Evolutionary conservation across 2,888 invertebrate species (phyloP).

Genomic region (Bombyx huttoni): DNA sequence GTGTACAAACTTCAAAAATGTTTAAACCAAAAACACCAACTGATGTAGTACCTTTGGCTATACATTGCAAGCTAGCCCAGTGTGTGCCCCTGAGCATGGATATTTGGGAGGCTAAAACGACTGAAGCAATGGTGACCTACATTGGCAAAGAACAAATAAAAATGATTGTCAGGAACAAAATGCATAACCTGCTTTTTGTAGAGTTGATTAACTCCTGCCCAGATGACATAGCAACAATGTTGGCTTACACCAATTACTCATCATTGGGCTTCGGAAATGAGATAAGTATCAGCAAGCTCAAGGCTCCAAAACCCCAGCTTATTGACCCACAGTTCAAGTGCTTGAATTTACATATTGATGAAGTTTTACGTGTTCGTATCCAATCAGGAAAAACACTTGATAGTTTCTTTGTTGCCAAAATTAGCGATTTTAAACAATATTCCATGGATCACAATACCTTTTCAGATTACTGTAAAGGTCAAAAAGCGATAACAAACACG

Average conservation of each 20-base stretch:
- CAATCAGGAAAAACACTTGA: neutral
- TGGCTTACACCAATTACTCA: neutral
- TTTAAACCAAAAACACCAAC: neutral
- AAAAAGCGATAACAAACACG: neutral
- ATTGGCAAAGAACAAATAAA: neutral
- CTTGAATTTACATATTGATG: neutral
- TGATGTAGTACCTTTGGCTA: neutral
- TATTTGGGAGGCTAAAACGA: neutral
- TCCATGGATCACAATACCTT: neutral
- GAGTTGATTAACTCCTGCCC: neutral
- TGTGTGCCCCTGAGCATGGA: neutral
- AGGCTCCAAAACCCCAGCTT: neutral
- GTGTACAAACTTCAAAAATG: neutral
- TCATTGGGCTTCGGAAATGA: neutral
- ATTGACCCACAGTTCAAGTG: neutral
- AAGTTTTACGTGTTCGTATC: neutral
- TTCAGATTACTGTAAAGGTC: neutral
- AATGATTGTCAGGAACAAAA: neutral
- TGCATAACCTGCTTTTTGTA: neutral
- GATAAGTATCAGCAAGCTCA: neutral
- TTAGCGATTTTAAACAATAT: neutral
- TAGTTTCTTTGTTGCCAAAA: neutral
- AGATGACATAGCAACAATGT: neutral
- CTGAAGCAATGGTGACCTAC: neutral
- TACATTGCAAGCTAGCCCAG: neutral